phyloP scores from a whole-genome alignment of 2,113 vertebrate species.

The Chionis minor region DNA sequence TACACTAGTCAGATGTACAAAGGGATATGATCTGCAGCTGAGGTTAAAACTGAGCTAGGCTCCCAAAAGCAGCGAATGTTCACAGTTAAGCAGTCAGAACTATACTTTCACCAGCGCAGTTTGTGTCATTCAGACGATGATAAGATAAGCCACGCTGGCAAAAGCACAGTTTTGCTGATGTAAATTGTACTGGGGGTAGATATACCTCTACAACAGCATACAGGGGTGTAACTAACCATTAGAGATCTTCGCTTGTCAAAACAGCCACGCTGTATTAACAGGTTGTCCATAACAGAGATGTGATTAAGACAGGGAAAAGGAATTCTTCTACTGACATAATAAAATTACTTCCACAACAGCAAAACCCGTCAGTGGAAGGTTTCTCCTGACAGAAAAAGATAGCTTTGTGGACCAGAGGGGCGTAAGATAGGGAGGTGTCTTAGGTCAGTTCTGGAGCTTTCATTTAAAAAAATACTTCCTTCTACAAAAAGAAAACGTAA shows the following conservation, averaged over 20 bases:
- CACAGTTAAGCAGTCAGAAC: neutral
- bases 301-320: neutral
- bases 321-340: neutral
- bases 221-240: neutral
- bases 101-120: neutral
- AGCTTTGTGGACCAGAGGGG: neutral
- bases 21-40: neutral
- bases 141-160: neutral
- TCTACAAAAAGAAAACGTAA: neutral
- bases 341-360: neutral
- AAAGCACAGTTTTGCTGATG: neutral
- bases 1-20: neutral
- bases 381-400: neutral
- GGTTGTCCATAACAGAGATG: neutral
- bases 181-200: neutral
- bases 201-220: accelerated
- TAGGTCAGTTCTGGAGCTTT: neutral
- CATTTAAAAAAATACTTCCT: neutral
- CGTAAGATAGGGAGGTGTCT: neutral
- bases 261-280: neutral
- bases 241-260: neutral
- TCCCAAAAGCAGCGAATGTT: neutral
- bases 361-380: neutral
- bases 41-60: accelerated
- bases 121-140: neutral